These are phyloP conservation scores for Drosophila colorata DNA, from an alignment of 2,888 invertebrate species.

Conservation along the genomic window DNA sequence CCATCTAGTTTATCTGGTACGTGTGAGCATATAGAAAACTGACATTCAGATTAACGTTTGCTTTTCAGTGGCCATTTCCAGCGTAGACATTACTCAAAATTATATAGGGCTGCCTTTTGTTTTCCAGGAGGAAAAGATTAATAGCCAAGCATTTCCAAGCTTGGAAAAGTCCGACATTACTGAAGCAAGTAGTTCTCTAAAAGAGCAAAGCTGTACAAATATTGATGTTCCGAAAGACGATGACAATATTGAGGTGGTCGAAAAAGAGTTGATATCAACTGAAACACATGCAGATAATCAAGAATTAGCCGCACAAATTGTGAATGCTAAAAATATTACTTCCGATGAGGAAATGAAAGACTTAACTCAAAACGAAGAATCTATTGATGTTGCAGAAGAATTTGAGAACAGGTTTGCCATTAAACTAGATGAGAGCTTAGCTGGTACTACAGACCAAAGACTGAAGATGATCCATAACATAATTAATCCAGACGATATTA, in stretches of 20 bases:
- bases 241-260: not conserved
- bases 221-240: not conserved
- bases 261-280: not conserved
- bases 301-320: not conserved
- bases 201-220: not conserved
- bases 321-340: too few relatives aligned
- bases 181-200: not conserved
- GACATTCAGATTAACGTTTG: not conserved
- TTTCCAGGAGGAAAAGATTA: not conserved
- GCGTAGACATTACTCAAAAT: not conserved
- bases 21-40: not conserved
- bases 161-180: not conserved
- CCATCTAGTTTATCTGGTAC: constrained; percentile 3
- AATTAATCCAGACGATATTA: constrained; percentile 18
- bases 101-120: too few relatives aligned
- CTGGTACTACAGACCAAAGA: too few relatives aligned
- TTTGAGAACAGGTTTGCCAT: too few relatives aligned
- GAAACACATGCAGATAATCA: not conserved
- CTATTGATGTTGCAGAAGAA: too few relatives aligned
- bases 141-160: not conserved
- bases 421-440: too few relatives aligned
- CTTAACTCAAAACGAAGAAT: too few relatives aligned
- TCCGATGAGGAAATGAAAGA: too few relatives aligned
- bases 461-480: not conserved
- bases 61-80: not conserved